A percentile compares a stretch with the other conserved stretches of the same genome.
phyloP scores from a whole-genome alignment of 2,113 vertebrate genomes.

The Callaeas wilsoni region DNA sequence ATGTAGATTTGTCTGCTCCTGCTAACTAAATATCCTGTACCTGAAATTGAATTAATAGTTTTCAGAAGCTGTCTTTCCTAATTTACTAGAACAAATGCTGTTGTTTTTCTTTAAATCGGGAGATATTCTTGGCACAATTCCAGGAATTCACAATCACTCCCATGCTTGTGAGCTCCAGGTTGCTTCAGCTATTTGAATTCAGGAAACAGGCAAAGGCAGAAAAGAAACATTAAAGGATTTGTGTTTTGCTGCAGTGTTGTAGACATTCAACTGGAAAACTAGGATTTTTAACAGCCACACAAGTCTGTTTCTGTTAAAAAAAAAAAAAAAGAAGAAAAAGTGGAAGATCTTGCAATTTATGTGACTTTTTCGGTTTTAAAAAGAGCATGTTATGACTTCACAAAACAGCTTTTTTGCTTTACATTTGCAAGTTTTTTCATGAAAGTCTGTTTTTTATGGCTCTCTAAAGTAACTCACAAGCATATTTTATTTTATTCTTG shows the following conservation, averaged over 20 bases:
- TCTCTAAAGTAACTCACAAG: background rate
- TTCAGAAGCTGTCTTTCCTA: conserved; percentile 24
- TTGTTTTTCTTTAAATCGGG: conserved; percentile 46
- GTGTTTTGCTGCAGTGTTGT: conserved; percentile 21
- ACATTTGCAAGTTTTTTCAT: background rate
- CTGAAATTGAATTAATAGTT: background rate
- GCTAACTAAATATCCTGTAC: background rate
- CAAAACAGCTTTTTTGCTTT: background rate
- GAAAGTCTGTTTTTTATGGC: background rate
- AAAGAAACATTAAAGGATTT: conserved; percentile 61
- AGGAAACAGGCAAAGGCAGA: conserved; percentile 53
- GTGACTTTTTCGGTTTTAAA: background rate
- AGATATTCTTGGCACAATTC: conserved; percentile 31
- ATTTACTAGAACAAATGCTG: conserved; percentile 41
- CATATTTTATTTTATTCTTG: background rate
- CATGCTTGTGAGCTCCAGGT: conserved; percentile 15
- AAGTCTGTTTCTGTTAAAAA: conserved; percentile 10
- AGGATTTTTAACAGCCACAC: conserved; percentile 37
- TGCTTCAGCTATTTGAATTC: conserved; percentile 48
- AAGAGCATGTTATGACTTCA: background rate
- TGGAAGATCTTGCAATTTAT: conserved; percentile 2
- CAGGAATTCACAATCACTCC: conserved; percentile 42
- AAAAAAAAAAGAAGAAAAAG: background rate
- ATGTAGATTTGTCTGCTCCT: background rate
- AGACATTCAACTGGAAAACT: conserved; percentile 22